Evolutionary conservation across 2,888 invertebrate genomes (phyloP).

Genomic region (Sesia apiformis): DNA sequence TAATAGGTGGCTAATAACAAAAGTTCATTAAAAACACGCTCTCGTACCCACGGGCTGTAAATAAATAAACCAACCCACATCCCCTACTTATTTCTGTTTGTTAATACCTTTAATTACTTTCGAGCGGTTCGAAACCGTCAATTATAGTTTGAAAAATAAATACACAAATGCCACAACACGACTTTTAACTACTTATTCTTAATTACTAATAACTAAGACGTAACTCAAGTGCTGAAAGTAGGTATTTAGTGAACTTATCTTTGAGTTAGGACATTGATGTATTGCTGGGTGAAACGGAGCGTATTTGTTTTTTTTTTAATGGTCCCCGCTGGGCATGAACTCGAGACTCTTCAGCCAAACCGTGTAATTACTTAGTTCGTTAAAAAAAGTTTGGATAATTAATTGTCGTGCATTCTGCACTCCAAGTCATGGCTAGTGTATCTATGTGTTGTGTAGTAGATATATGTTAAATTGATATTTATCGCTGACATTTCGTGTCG

Average conservation of each 20-base stretch:
- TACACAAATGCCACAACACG: slow-evolving; percentile 39
- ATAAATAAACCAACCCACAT: slow-evolving; percentile 41
- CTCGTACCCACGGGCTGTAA: slow-evolving; percentile 21
- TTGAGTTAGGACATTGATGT: slow-evolving; percentile 52
- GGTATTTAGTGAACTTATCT: slow-evolving; percentile 58
- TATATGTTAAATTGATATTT: slow-evolving; percentile 59
- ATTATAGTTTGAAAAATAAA: slow-evolving; percentile 54
- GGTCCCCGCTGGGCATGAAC: slow-evolving; percentile 22
- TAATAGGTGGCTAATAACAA: neutral
- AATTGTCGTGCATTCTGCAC: slow-evolving; percentile 45
- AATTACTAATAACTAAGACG: slow-evolving; percentile 70
- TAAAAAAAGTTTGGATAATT: slow-evolving; percentile 64
- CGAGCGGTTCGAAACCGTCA: slow-evolving; percentile 45
- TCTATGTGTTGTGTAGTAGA: no score
- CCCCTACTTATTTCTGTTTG: slow-evolving; percentile 43
- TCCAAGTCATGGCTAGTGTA: slow-evolving; percentile 21
- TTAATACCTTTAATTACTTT: slow-evolving; percentile 59
- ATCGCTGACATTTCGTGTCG: slow-evolving; percentile 58
- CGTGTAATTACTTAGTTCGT: slow-evolving; percentile 59
- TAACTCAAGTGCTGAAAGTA: slow-evolving; percentile 61
- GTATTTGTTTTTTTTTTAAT: slow-evolving; percentile 32
- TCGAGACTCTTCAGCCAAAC: slow-evolving; percentile 34
- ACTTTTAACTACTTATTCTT: slow-evolving; percentile 60
- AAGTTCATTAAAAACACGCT: slow-evolving; percentile 1
- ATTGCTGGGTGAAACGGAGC: slow-evolving; percentile 46